Evolutionary conservation across 2,888 invertebrate genomes (phyloP).

Genomic region (Orgyia antiqua): DNA sequence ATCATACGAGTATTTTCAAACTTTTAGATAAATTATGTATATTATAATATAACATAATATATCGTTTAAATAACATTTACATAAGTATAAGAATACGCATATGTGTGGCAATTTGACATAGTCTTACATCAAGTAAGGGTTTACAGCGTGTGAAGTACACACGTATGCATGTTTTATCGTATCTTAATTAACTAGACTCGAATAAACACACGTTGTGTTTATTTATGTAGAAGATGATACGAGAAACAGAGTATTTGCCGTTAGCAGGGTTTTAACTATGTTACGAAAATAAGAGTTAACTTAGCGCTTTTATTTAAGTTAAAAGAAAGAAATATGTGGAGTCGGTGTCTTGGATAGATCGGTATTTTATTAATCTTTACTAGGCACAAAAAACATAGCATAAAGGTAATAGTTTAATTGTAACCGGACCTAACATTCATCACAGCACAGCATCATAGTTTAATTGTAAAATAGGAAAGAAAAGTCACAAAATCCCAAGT

Average conservation of each 20-base stretch:
- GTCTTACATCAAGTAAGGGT: background rate
- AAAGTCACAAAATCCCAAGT: too few relatives aligned
- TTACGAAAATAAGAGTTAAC: background rate
- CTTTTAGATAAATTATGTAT: slow-evolving; percentile 6
- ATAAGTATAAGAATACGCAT: background rate
- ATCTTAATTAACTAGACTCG: background rate
- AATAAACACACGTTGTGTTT: background rate
- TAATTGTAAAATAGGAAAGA: too few relatives aligned
- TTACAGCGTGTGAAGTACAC: too few relatives aligned
- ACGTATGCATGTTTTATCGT: background rate
- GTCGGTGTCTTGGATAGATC: too few relatives aligned
- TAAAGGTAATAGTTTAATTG: too few relatives aligned
- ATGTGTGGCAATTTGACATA: background rate
- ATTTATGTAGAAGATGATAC: background rate
- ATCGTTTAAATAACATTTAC: background rate
- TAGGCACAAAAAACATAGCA: too few relatives aligned
- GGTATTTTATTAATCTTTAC: too few relatives aligned
- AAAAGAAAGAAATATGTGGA: too few relatives aligned
- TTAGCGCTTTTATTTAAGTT: slow-evolving; percentile 2
- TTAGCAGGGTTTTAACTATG: background rate
- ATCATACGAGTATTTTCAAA: slow-evolving; percentile 13
- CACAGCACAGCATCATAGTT: too few relatives aligned
- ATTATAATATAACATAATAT: too few relatives aligned
- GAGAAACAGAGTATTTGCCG: background rate
- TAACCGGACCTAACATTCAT: too few relatives aligned